Percentiles rank a stretch among this genome's conserved stretches.
Evolutionary conservation across 2,113 vertebrate genomes (phyloP).

Genomic region (Myiopsitta monachus): DNA sequence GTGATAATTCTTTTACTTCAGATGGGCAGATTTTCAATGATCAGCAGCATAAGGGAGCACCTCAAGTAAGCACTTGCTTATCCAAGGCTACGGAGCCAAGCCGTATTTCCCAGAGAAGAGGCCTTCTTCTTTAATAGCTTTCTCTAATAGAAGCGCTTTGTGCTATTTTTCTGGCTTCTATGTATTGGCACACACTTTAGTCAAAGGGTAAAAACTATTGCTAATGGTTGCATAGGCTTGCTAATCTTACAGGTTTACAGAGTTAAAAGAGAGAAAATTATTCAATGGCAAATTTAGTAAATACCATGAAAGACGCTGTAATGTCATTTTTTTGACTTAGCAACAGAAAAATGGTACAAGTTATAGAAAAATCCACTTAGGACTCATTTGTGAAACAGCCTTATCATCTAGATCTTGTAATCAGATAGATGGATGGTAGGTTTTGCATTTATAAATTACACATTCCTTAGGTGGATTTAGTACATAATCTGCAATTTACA

Average conservation of each 20-base stretch:
- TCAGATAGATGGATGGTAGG: neutral
- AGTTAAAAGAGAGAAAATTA: neutral
- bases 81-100: neutral
- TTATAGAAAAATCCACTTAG: neutral
- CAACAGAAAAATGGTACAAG: neutral
- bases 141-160: neutral
- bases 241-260: neutral
- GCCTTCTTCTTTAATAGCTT: neutral
- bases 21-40: neutral
- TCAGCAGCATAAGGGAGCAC: neutral
- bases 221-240: neutral
- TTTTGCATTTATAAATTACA: constrained; percentile 23
- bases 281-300: neutral
- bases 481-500: neutral
- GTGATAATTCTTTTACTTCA: neutral
- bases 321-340: neutral
- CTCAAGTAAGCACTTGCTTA: neutral
- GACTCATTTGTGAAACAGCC: neutral
- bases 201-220: neutral
- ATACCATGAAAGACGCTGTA: neutral
- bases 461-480: neutral
- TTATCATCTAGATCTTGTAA: neutral
- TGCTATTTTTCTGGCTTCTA: neutral
- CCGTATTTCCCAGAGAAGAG: neutral
- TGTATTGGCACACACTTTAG: neutral